A percentile compares a stretch with the other conserved stretches of the same genome.
Evolutionary conservation across 2,888 invertebrate species (phyloP).

Genomic region (Proisotoma minuta): DNA sequence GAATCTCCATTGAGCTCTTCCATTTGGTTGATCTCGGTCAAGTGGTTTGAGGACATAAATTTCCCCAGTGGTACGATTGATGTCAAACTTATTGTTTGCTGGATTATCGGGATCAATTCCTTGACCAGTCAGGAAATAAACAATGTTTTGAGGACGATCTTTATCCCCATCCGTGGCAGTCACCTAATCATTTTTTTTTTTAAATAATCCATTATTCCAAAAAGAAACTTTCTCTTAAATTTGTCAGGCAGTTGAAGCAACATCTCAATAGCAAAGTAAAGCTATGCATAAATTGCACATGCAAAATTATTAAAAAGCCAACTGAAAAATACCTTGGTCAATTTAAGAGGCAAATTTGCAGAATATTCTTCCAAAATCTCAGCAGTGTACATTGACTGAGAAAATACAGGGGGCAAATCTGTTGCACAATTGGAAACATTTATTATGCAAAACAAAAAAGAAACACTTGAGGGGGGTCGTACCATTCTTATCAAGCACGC

Average conservation of each 20-base stretch:
- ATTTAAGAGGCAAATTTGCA: slow-evolving; percentile 55
- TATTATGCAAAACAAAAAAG: no score
- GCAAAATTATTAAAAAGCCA: slow-evolving; percentile 3
- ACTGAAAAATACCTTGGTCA: slow-evolving; percentile 48
- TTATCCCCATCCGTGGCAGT: slow-evolving; percentile 94
- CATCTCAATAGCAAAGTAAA: no score
- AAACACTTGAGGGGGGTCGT: no score
- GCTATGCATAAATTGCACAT: no score
- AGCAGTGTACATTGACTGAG: slow-evolving; percentile 65
- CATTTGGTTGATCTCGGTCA: slow-evolving; percentile 94
- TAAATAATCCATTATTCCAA: no score
- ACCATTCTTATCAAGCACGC: slow-evolving; percentile 54
- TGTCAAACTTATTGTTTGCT: slow-evolving; percentile 92
- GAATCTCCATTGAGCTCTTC: slow-evolving; percentile 91
- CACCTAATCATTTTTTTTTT: no score
- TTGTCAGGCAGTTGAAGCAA: no score
- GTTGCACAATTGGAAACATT: no score
- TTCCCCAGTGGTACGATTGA: slow-evolving; percentile 77
- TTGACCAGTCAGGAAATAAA: slow-evolving; percentile 91
- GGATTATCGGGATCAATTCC: slow-evolving; percentile 93
- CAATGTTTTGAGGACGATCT: slow-evolving; percentile 89
- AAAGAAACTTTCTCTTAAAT: no score
- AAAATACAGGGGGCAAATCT: slow-evolving; percentile 79
- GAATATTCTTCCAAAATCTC: slow-evolving; percentile 70
- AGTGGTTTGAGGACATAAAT: slow-evolving; percentile 59